These are phyloP conservation scores for Exaiptasia diaphana DNA, from an alignment of 64 coral and sea anemone genomes.

Conservation along the genomic window DNA sequence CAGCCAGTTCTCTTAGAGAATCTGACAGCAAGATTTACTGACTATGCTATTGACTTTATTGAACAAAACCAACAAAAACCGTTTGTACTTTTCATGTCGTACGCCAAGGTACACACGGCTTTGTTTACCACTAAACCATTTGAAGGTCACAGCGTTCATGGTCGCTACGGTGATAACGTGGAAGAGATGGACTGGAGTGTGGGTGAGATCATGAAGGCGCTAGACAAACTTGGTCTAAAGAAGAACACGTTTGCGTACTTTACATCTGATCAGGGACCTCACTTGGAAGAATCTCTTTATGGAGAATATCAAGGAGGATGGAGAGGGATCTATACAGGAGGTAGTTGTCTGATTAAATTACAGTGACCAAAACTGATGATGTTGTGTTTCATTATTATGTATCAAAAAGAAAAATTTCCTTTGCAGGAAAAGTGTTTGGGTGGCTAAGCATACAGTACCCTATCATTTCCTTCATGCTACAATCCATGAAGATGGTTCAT, in stretches of 20 bases:
- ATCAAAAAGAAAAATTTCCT: background rate
- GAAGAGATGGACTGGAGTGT: constrained; percentile 80
- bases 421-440: background rate
- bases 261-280: constrained; percentile 60
- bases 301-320: constrained; percentile 41
- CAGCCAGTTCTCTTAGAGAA: constrained; percentile 54
- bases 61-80: background rate
- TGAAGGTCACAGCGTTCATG: constrained; percentile 40
- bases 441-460: background rate
- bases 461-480: background rate
- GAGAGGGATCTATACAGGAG: constrained; percentile 54
- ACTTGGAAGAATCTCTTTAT: constrained; percentile 20
- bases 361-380: too few species aligned
- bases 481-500: background rate
- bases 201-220: constrained; percentile 34
- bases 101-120: constrained; percentile 52
- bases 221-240: constrained; percentile 15
- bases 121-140: constrained; percentile 36
- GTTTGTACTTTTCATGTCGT: constrained; percentile 51
- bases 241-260: constrained; percentile 61
- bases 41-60: constrained; percentile 45
- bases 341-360: too few species aligned
- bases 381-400: too few species aligned
- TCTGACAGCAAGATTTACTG: constrained; percentile 47
- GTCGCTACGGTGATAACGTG: constrained; percentile 61